A percentile compares a stretch with the other conserved stretches of the same genome.
phyloP scores from a whole-genome alignment of 2,888 invertebrate genomes.

The Gastracanthus pulcherrimus region DNA sequence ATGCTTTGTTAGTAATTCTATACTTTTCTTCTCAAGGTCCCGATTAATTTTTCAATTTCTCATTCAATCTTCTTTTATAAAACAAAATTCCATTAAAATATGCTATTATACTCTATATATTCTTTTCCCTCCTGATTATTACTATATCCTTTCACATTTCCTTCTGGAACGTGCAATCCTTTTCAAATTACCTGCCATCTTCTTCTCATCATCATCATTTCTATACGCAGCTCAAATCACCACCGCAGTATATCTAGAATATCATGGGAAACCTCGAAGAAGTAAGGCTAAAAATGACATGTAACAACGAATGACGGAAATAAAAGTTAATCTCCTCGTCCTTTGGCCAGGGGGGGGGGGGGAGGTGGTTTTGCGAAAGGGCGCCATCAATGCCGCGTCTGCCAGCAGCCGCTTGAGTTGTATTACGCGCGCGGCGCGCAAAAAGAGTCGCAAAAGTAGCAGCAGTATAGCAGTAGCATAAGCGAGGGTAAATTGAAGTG shows the following conservation, averaged over 20 bases:
- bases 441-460: no score
- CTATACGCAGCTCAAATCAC: neutral
- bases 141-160: no score
- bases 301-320: conserved; percentile 20
- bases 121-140: neutral
- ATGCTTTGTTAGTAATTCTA: no score
- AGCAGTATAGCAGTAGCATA: neutral
- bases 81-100: neutral
- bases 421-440: neutral
- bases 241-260: neutral
- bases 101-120: neutral
- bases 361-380: no score
- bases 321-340: neutral
- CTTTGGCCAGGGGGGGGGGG: no score
- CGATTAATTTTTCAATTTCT: no score
- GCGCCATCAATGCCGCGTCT: no score
- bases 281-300: neutral
- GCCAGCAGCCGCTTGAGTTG: no score
- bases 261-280: no score
- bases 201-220: neutral
- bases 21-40: no score
- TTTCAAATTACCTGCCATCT: neutral
- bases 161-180: no score
- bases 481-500: neutral
- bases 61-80: neutral